Percentiles rank a stretch among this genome's conserved stretches.
phyloP scores from a whole-genome alignment of 2,888 invertebrate species.

The Mimachlamys varia region DNA sequence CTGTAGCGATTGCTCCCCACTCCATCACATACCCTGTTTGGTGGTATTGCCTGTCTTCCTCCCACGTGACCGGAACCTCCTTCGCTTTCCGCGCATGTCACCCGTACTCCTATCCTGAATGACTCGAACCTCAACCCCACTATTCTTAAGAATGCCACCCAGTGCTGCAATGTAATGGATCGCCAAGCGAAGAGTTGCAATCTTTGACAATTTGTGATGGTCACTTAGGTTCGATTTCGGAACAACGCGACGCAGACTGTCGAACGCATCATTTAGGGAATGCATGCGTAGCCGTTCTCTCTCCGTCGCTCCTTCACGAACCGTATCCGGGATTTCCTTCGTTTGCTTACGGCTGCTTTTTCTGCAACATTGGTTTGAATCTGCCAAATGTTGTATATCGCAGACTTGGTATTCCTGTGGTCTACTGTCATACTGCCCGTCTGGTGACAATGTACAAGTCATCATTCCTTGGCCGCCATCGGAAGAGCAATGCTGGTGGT shows the following conservation, averaged over 20 bases:
- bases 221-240: slow-evolving; percentile 79
- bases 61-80: slow-evolving; percentile 28
- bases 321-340: slow-evolving; percentile 53
- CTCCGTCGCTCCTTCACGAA: slow-evolving; percentile 75
- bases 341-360: neutral
- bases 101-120: slow-evolving; percentile 63
- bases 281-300: slow-evolving; percentile 81
- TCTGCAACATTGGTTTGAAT: neutral
- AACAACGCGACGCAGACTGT: slow-evolving; percentile 78
- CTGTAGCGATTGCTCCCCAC: no score
- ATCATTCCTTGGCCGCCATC: neutral
- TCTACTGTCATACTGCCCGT: neutral
- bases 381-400: neutral
- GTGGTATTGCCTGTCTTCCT: neutral
- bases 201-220: slow-evolving; percentile 80
- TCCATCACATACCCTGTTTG: neutral
- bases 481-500: neutral
- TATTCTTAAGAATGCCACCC: slow-evolving; percentile 68
- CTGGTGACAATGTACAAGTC: neutral
- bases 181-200: slow-evolving; percentile 80
- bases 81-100: slow-evolving; percentile 69
- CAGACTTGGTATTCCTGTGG: slow-evolving; percentile 18
- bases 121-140: slow-evolving; percentile 71
- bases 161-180: slow-evolving; percentile 80
- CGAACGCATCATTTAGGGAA: slow-evolving; percentile 80